Base-by-base conservation (phyloP, 2,888 invertebrate species). In the Apodemia duryi region DNA sequence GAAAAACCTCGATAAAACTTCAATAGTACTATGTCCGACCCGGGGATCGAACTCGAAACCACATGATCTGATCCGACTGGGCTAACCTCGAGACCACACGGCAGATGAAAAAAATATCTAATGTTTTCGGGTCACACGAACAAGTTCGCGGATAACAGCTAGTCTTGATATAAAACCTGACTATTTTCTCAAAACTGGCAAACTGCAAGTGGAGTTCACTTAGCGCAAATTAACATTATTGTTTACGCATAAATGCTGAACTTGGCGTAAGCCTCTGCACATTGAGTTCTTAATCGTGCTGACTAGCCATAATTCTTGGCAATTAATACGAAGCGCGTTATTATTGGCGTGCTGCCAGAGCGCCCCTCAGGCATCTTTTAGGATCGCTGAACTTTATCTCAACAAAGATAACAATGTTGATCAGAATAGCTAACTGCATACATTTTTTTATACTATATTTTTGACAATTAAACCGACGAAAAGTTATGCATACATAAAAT, bases 251-350 rank as follows among this genome's bases (percentile, higher is more conserved):
- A n/a, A 49, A 13, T 6, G 13, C n/a, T 49, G 6, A 49, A 49
- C 49, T 49, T 49, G n/a, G 49, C 49, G 49, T n/a, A n/a, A 49
- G n/a, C n/a, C 49, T 49, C 6, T 6, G 6, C 49, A 49, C 49
- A 49, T n/a, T 49, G 38, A 61, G 51, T 65, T 51, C 64, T 64
- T 61, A 65, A 61, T 41, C n/a, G 32, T 6, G 57, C 75, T 73
- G 69, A 68, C 72, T 71, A n/a, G n/a, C 49, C 49, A 76, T 77
- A 75, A 76, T 77, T 73, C 73, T 70, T 72, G 72, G 75, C 76
- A 81, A 80, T 82, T 80, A 79, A 75, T 77, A 70, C 67, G 67
- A 70, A 65, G 73, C 69, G 13, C 71, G 70, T 73, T 67, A 72
- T 73, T 68, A 64, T 68, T 79, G 82, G 82, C 78, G 51, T 61